These are phyloP conservation scores for Corella eumyota DNA, from an alignment of 23 tunicate species.

Conservation along the genomic window DNA sequence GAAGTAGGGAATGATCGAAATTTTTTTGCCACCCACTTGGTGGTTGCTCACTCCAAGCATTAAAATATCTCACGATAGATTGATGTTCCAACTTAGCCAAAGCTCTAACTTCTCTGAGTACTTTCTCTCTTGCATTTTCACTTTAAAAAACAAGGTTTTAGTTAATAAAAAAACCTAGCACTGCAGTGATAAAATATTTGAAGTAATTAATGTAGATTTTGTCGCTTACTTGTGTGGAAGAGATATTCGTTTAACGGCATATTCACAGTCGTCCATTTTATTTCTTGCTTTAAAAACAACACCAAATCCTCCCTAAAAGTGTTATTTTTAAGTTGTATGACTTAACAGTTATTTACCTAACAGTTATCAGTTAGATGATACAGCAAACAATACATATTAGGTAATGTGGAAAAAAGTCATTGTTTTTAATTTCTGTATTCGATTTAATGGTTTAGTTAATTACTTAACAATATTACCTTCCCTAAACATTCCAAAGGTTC, in stretches of 20 bases:
- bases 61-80: constrained; percentile 72
- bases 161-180: neutral
- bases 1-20: constrained; percentile 21
- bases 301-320: constrained; percentile 87
- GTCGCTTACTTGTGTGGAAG: constrained; percentile 53
- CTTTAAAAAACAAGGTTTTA: constrained; percentile 9
- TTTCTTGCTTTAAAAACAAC: constrained; percentile 80
- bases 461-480: no score
- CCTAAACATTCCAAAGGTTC: constrained; percentile 73
- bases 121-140: constrained; percentile 49
- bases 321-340: neutral
- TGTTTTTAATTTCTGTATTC: no score
- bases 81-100: constrained; percentile 80
- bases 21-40: constrained; percentile 79
- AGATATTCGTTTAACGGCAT: constrained; percentile 83
- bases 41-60: constrained; percentile 91
- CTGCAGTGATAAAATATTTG: neutral
- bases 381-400: no score
- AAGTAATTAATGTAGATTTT: neutral
- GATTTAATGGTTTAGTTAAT: no score
- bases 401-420: no score
- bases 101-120: constrained; percentile 77
- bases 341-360: neutral
- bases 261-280: constrained; percentile 71
- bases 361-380: neutral